Evolutionary conservation across 2,797 vertebrate species (phyloP), one percentile per base, ranked within the genome.

Genomic region (Aldrovandia affinis): DNA sequence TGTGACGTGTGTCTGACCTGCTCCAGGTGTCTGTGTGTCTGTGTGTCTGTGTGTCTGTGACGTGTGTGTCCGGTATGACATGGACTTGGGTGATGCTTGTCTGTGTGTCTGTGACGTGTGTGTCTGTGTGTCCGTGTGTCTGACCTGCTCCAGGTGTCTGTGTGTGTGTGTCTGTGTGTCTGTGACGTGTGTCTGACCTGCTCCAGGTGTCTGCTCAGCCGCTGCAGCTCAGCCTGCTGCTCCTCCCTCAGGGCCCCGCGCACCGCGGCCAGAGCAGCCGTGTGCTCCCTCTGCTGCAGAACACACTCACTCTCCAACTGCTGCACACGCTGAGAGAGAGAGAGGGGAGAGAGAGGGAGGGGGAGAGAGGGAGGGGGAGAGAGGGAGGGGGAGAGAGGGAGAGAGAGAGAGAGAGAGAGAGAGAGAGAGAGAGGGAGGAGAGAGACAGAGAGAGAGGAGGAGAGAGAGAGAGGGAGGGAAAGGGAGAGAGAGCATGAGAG

Each of bases 221-320:
- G 90, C 86, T 79, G 85, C n/a, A 95, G 86, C 33, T 93, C 90
- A 0, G 89, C 87, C 36, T 78, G 83, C 80, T 90, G 92, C 88
- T 97, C 94, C 84, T 94, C 89, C 83, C 89, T 93, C 63, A 96
- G 91, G 28, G 92, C 88, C 65, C 81, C 81, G 0, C 83, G 89
- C 44, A 93, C 79, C 0, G 73, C 90, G 0, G 83, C 85, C 86
- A 96, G 82, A 18, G 91, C 86, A 8, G 89, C 91, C 78, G 88
- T 88, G 83, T 92, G 90, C 86, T 94, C 91, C 18, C 36, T 81
- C 89, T 93, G 94, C 39, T 94, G 90, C 0, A 25, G 82, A 42
- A 30, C 30, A 42, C 61, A 65, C 30, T 89, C 88, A 6, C 70
- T 85, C 84, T 96, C 91, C 90, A 96, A 82, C 83, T 94, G 90